Percentiles rank a stretch among this genome's conserved stretches.
Conservation (phyloP, 2,113 vertebrate genomes). For the Aythya baeri region DNA sequence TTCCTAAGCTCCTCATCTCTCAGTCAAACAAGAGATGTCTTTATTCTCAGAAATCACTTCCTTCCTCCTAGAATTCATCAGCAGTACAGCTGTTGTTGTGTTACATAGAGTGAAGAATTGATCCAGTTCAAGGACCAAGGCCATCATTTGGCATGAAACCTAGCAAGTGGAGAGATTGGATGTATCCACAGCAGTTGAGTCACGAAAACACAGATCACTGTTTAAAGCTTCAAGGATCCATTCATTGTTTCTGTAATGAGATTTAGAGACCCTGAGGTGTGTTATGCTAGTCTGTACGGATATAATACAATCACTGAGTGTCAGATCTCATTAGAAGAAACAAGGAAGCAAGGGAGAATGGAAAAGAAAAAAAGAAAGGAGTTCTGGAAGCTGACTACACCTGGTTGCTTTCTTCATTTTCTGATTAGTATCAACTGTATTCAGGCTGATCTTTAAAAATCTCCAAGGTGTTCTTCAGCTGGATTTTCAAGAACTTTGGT, state of each 20-base stretch:
- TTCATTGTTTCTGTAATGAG: background rate
- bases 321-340: conserved; percentile 3
- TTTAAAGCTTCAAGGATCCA: background rate
- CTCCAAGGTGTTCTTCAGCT: background rate
- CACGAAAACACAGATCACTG: accelerated
- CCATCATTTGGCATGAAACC: background rate
- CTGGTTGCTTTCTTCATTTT: background rate
- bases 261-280: background rate
- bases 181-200: background rate
- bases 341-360: background rate
- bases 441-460: background rate
- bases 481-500: background rate
- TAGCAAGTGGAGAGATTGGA: background rate
- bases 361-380: background rate
- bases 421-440: background rate
- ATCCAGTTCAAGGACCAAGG: background rate
- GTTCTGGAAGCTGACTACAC: background rate
- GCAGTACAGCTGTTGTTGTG: background rate
- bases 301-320: background rate
- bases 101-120: background rate
- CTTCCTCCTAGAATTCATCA: background rate
- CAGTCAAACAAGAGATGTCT: background rate
- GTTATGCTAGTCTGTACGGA: background rate
- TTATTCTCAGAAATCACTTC: background rate
- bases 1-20: background rate